A percentile compares a stretch with the other conserved stretches of the same genome.
Evolutionary conservation across 2,113 vertebrate genomes (phyloP).

Genomic region (Bubo blakistoni): DNA sequence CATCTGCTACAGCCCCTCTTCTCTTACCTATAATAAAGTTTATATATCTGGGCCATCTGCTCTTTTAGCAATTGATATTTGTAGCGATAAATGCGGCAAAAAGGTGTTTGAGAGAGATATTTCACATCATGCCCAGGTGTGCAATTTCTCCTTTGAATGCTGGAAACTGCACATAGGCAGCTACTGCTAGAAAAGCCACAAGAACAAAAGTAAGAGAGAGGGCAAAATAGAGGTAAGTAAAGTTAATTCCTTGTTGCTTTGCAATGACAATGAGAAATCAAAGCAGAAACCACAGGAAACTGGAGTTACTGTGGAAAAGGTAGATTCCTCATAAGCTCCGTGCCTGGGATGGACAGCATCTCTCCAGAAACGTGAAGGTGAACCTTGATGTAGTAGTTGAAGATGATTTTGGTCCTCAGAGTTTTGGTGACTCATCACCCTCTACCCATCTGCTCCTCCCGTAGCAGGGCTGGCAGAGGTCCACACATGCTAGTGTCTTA

Average conservation of each 20-base stretch:
- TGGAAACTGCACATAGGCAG: neutral
- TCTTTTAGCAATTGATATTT: neutral
- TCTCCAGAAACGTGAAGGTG: neutral
- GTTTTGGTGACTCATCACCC: neutral
- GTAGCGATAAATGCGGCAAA: neutral
- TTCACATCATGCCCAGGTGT: neutral
- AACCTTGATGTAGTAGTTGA: neutral
- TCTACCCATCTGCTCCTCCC: neutral
- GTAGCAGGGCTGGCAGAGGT: neutral
- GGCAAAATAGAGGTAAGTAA: neutral
- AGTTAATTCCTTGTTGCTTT: neutral
- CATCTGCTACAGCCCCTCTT: neutral
- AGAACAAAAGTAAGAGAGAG: neutral
- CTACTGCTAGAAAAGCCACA: neutral
- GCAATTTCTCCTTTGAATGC: neutral
- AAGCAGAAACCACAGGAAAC: neutral
- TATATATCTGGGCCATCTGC: neutral
- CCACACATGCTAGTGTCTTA: neutral
- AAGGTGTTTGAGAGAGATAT: neutral
- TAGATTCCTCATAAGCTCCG: accelerated
- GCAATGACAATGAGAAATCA: neutral
- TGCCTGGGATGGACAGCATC: neutral
- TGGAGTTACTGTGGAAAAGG: neutral
- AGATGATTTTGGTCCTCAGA: neutral
- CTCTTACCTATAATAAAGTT: neutral